Evolutionary conservation across 2,888 invertebrate species (phyloP).

Genomic region (Monochamus alternatus): DNA sequence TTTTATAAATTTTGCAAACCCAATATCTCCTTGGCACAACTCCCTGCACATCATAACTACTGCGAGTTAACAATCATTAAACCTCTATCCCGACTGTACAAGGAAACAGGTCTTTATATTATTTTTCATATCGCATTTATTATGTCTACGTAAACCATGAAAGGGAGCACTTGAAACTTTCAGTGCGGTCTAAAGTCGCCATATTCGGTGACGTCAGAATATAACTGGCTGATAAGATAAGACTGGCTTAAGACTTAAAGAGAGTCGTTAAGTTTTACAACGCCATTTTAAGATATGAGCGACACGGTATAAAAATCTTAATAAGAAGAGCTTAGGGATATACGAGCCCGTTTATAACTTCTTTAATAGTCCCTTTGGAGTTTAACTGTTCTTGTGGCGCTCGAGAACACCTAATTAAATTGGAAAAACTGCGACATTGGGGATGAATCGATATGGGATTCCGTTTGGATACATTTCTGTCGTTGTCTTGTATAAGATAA

Average conservation of each 20-base stretch:
- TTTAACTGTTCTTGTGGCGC: constrained; percentile 29
- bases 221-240: constrained; percentile 70
- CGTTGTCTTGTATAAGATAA: too few relatives aligned
- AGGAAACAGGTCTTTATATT: too few relatives aligned
- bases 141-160: constrained; percentile 12
- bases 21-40: too few relatives aligned
- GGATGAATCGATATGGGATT: too few relatives aligned
- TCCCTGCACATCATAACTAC: too few relatives aligned
- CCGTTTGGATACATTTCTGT: too few relatives aligned
- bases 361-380: constrained; percentile 32
- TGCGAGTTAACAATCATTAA: too few relatives aligned
- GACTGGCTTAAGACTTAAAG: constrained; percentile 68
- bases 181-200: constrained; percentile 61
- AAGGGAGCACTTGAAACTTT: constrained; percentile 44
- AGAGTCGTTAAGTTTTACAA: constrained; percentile 68
- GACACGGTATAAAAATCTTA: constrained; percentile 56
- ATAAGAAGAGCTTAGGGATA: constrained; percentile 49
- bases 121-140: background rate
- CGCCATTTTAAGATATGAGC: constrained; percentile 62
- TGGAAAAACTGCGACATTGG: constrained; percentile 11
- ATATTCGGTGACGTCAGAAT: constrained; percentile 67
- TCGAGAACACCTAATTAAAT: constrained; percentile 23
- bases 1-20: too few relatives aligned
- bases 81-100: too few relatives aligned
- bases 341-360: constrained; percentile 40